Evolutionary conservation across 1,140 invertebrate species (phyloP).

Genomic region (Meteorus sp.): DNA sequence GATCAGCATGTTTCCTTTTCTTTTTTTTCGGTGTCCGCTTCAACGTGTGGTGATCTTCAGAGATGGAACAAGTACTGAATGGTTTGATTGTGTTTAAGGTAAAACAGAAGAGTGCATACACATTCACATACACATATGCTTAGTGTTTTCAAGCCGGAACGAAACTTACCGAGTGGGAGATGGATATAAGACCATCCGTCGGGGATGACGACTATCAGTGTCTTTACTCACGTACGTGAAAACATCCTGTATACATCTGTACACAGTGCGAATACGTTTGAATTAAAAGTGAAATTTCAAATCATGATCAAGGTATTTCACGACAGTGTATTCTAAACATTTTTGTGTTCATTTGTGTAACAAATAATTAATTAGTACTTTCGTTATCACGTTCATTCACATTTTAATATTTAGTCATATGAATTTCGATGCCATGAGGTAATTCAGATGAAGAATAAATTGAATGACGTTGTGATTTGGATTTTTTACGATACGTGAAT

Average conservation of each 20-base stretch:
- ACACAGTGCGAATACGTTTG: neutral
- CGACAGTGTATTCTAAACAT: constrained; percentile 13
- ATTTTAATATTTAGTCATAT: too few relatives aligned
- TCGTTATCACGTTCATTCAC: too few relatives aligned
- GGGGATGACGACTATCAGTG: constrained; percentile 58
- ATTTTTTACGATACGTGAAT: too few relatives aligned
- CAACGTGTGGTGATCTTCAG: too few relatives aligned
- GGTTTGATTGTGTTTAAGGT: constrained; percentile 2
- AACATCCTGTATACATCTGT: too few relatives aligned
- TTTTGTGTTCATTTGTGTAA: neutral
- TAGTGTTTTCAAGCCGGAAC: constrained; percentile 38
- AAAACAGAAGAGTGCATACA: constrained; percentile 7
- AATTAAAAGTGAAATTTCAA: neutral
- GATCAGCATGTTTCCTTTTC: too few relatives aligned
- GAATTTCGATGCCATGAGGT: too few relatives aligned
- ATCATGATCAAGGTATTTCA: constrained; percentile 26
- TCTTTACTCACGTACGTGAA: constrained; percentile 42
- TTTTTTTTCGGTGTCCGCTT: neutral
- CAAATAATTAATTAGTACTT: too few relatives aligned
- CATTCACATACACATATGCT: neutral
- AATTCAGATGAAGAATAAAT: too few relatives aligned
- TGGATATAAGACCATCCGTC: constrained; percentile 56
- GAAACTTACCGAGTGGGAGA: constrained; percentile 50
- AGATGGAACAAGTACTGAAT: too few relatives aligned
- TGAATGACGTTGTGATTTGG: too few relatives aligned